Base-by-base conservation (phyloP, 2,113 vertebrate genomes). In the Emydocephalus ijimae region DNA sequence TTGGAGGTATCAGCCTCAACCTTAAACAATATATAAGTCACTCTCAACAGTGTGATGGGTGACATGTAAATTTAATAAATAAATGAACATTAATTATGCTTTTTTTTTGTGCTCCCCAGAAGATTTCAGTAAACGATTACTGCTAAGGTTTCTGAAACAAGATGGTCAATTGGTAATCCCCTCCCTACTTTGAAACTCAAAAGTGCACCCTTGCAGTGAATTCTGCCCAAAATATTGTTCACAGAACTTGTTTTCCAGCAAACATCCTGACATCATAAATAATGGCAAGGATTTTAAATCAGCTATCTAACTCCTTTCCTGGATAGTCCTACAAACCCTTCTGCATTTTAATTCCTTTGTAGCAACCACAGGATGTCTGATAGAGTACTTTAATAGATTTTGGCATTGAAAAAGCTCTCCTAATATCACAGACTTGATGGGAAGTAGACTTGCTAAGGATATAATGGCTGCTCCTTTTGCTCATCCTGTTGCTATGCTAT, bases 271-370 rank as follows among this genome's bases (percentile, higher is more conserved):
- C 34, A 64, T 26, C 85, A 85, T 86, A 85, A 93, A 87, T 89
- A 56, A 87, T 87, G 45, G 6, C 64, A 59, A 56, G n/a, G n/a
- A 26, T 91, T 89, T n/a, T n/a, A 85, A 91, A 89, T n/a, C 52
- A 87, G 48, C 85, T 50, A 85, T 56, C 91, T 93, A 48, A 90
- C 92, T 92, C 88, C 85, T 87, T 93, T 93, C 92, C 89, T 90
- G 92, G 39, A 54, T 21, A 90, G 88, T 87, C 55, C 50, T 55
- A 29, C 81, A 90, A 61, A 34, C 45, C 50, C 64, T 55, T 88
- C 69, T 29, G 34, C 56, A 54, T 92, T 92, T 90, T 50, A 93
- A 87, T 93, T 90, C 91, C 57, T 89, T 86, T 74, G n/a, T 24
- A 87, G 88, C 59, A 90, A 89, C 81, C 88, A 43, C 88, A 90